A percentile compares a stretch with the other conserved stretches of the same genome.
These are phyloP conservation scores for Xenentodon cancila DNA, from an alignment of 2,797 vertebrate species.

Conservation along the genomic window DNA sequence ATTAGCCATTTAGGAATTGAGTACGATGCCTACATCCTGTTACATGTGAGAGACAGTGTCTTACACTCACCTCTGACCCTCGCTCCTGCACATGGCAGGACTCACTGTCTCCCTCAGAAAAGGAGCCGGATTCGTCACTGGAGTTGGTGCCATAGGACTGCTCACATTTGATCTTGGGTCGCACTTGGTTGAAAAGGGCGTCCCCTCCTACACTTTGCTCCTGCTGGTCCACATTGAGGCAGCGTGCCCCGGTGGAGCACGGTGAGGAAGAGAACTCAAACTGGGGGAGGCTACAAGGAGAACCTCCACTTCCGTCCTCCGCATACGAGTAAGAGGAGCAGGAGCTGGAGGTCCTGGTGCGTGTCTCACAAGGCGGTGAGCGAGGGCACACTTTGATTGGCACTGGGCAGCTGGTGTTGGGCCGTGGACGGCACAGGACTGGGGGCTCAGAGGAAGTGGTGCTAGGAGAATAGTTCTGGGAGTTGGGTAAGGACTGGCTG, in stretches of 20 bases:
- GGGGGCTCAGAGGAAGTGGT: conserved; percentile 86
- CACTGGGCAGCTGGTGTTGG: conserved; percentile 99
- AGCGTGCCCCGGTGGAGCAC: conserved; percentile 92
- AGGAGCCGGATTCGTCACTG: conserved; percentile 98
- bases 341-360: conserved; percentile 97
- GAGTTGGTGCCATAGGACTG: conserved; percentile 99
- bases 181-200: conserved; percentile 88
- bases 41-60: conserved; percentile 27
- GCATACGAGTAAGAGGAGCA: conserved; percentile 98
- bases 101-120: conserved; percentile 99
- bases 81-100: conserved; percentile 95
- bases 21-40: conserved; percentile 25
- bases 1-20: conserved; percentile 49
- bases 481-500: conserved; percentile 93
- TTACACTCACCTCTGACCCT: conserved; percentile 93
- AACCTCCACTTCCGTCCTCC: conserved; percentile 95
- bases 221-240: conserved; percentile 91
- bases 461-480: conserved; percentile 90
- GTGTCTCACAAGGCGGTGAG: conserved; percentile 94
- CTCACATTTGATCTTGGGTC: conserved; percentile 99
- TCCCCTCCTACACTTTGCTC: conserved; percentile 89
- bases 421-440: conserved; percentile 89
- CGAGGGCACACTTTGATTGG: conserved; percentile 99
- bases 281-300: conserved; percentile 96
- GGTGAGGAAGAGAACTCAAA: conserved; percentile 98